Evolutionary conservation across 2,797 vertebrate genomes (phyloP).

Genomic region (Gymnopithys bicolor): DNA sequence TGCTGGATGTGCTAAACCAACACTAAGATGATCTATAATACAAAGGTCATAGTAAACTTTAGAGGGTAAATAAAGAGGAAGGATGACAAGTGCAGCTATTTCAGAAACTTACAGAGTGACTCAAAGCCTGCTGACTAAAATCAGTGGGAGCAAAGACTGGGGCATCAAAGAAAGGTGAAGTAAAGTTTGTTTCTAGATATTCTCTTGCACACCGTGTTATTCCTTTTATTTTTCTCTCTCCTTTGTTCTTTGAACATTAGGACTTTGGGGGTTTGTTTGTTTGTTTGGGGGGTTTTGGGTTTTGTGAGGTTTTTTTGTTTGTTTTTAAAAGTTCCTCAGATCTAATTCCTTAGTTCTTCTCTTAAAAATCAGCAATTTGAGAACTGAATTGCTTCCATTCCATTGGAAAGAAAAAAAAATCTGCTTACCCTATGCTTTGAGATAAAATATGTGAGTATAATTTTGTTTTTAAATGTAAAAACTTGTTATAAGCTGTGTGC

Average conservation of each 20-base stretch:
- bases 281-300: no score
- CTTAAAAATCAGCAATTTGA: background rate
- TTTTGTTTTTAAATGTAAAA: background rate
- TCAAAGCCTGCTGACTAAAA: background rate
- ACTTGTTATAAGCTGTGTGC: background rate
- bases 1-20: background rate
- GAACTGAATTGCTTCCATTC: background rate
- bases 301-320: no score
- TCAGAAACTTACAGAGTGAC: background rate
- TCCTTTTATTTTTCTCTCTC: background rate
- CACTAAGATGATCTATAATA: background rate
- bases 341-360: background rate
- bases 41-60: constrained; percentile 17
- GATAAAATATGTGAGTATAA: fast-evolving
- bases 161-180: background rate
- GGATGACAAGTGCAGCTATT: background rate
- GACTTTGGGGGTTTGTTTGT: background rate
- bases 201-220: background rate
- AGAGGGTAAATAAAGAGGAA: background rate
- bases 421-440: background rate
- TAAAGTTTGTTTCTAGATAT: background rate
- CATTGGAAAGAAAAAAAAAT: background rate
- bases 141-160: background rate
- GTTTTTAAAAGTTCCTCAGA: background rate
- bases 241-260: background rate